phyloP scores from a whole-genome alignment of 2,113 vertebrate species.

The Hippocampus abdominalis region DNA sequence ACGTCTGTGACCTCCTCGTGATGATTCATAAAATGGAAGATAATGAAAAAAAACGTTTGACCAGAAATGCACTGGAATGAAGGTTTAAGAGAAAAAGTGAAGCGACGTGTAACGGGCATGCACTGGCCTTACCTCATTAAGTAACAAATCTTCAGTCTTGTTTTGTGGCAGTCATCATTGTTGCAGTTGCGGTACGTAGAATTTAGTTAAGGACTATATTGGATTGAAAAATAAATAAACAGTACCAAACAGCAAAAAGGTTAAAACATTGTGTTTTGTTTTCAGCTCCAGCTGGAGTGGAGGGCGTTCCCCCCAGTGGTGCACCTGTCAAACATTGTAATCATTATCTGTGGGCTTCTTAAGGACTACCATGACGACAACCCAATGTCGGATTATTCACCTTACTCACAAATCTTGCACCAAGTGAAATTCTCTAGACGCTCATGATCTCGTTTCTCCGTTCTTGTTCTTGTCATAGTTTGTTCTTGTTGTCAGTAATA shows the following conservation, averaged over 20 bases:
- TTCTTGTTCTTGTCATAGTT: no score
- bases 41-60: background rate
- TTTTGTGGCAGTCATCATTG: constrained; percentile 75
- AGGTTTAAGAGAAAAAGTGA: background rate
- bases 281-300: no score
- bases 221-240: background rate
- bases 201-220: constrained; percentile 74
- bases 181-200: constrained; percentile 82
- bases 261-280: background rate
- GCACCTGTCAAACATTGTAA: no score
- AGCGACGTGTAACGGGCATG: background rate
- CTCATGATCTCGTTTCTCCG: no score
- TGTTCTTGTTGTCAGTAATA: no score
- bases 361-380: no score
- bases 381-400: no score
- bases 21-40: background rate
- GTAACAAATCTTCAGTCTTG: constrained; percentile 89
- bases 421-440: no score
- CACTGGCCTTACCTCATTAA: constrained; percentile 86
- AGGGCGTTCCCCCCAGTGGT: no score
- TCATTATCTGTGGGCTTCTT: no score
- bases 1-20: background rate
- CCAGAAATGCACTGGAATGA: background rate
- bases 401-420: no score
- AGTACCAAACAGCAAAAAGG: no score